Base-by-base conservation (phyloP, 1,140 invertebrate species). In the Brachystomella parvula region DNA sequence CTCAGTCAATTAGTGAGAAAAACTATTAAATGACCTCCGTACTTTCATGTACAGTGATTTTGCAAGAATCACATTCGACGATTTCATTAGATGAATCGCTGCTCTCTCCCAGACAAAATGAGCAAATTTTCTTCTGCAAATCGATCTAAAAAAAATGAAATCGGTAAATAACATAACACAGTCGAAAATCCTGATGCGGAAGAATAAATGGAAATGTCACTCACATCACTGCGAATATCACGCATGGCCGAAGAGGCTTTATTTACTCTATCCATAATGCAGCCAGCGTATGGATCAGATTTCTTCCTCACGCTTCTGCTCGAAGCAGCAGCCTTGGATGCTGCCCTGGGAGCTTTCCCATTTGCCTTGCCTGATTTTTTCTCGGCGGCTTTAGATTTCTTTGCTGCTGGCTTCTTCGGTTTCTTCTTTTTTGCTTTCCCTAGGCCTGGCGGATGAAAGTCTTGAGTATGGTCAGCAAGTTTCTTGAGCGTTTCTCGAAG, bases 11-110 rank as follows among this genome's bases (percentile, higher is more conserved):
- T 26, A 47, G 31, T 24, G 12, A 49, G 28, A 31, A 56, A 15
- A 44, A 61, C 30, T 26, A 49, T 32, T 60, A 21, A 64, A 64
- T 64, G 3, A 35, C 2, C 26, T 47, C 47, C 35, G 75, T 78
- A 86, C 87, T 92, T 85, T 98, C 94, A 80, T 98, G 94, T 15
- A 97, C 94, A 67, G 91, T 92, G 0, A 96, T 89, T 19, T 92
- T 92, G 81, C 94, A 98, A 32, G 89, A 87, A 81, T 98, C 94
- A 80, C 94, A 98, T 79, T 96, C 94, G 9, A 96, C 90, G 71
- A 98, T 95, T 80, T 97, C 94, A 83, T 97, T 95, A 49, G 89
- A 83, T 74, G 92, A 90, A 80, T 93, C 91, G 77, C 90, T 95
- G 73, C 87, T 83, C 65, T 96, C 94, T 0, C 94, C 93, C 28